Evolutionary conservation across 2,113 vertebrate genomes (phyloP), one percentile per base, ranked within the genome.

Genomic region (Seriola aureovittata): DNA sequence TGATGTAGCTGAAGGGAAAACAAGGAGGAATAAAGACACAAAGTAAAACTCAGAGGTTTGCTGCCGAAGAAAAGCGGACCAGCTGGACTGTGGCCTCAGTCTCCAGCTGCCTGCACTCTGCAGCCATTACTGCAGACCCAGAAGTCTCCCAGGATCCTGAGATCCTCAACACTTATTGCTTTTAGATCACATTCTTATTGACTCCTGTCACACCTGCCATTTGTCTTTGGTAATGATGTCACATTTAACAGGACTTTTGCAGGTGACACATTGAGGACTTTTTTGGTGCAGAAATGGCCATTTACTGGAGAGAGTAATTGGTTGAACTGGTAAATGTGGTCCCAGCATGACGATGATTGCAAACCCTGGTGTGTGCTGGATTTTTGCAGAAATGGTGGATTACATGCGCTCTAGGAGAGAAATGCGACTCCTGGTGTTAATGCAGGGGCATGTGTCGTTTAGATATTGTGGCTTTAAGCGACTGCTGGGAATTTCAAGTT

Each of bases 141-240:
- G 72, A 38, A 63, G 81, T 93, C 92, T 94, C 71, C 59, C 82
- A 96, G 96, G 93, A 95, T 93, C 88, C 58, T 84, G 89, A 80
- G 87, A 85, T 94, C 91, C 90, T 84, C 32, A 74, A 92, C 91
- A 81, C 94, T 95, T 94, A 96, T 89, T 95, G 95, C 95, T 95
- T 96, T 96, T 94, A 96, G 95, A 97, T 96, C 95, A 95, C 93
- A 94, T 93, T 95, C 94, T 86, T 96, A 97, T 96, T 95, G 96
- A 96, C 95, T 95, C 93, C 91, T 95, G 95, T 97, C 94, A 93
- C 91, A 91, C 91, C 48, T 88, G 95, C 94, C 94, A 91, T 97
- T 96, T 94, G 93, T 97, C 96, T 96, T 88, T 91, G 88, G 92
- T 93, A 96, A 92, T 85, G 65, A 82, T 65, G 75, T 78, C 36